Evolutionary conservation across 2,797 vertebrate genomes (phyloP).

Genomic region (Eospalax fontanierii): DNA sequence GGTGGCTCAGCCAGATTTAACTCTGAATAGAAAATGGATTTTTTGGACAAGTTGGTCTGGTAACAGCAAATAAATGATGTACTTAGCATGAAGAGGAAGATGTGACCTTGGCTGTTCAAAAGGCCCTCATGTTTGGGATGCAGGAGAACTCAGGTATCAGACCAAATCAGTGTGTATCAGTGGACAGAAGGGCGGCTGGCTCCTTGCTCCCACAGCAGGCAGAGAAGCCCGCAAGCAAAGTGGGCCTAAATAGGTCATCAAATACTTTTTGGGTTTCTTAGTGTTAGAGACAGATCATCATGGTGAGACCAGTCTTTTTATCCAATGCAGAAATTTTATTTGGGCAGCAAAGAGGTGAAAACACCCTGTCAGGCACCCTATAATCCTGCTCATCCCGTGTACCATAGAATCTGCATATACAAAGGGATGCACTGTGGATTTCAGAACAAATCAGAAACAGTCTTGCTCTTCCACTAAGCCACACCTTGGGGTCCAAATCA

Average conservation of each 20-base stretch:
- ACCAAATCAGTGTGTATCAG: constrained; percentile 28
- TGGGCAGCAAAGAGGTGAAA: background rate
- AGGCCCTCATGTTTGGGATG: constrained; percentile 58
- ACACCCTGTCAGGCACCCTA: background rate
- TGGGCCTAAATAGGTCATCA: constrained; percentile 75
- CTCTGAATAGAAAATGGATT: constrained; percentile 51
- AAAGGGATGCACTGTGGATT: background rate
- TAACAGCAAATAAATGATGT: constrained; percentile 66
- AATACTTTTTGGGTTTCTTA: constrained; percentile 64
- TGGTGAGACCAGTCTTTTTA: background rate
- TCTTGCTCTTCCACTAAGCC: background rate
- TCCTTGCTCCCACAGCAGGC: constrained; percentile 36
- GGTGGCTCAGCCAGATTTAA: constrained; percentile 26
- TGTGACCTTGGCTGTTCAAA: constrained; percentile 62
- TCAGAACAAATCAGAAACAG: constrained; percentile 2
- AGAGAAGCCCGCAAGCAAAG: constrained; percentile 69
- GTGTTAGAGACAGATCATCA: constrained; percentile 33
- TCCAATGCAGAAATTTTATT: background rate
- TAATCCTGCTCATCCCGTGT: background rate
- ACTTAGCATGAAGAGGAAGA: constrained; percentile 65
- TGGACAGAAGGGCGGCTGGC: background rate
- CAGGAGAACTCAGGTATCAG: background rate
- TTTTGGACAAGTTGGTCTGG: constrained; percentile 2
- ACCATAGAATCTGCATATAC: background rate
- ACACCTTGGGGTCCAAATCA: background rate